Evolutionary conservation across 2,113 vertebrate genomes (phyloP).

Genomic region (Corythaeola cristata): DNA sequence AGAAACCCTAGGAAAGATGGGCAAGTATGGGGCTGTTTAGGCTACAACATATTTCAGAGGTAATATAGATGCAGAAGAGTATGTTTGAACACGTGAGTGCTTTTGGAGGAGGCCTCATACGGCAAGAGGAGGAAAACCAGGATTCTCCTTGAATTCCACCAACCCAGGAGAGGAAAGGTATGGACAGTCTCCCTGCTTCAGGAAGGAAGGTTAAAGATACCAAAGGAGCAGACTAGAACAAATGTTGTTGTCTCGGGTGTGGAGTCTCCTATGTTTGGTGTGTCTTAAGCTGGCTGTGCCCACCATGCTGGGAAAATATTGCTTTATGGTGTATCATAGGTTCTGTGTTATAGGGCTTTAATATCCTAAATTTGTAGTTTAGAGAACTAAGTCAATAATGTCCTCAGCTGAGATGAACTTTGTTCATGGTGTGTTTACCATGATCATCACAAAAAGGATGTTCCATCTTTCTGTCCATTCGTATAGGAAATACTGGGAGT

Average conservation of each 20-base stretch:
- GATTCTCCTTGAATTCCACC: background rate
- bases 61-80: background rate
- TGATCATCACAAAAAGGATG: rapidly evolving
- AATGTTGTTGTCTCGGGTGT: background rate
- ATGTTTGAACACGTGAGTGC: background rate
- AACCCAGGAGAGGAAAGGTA: background rate
- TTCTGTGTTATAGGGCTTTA: background rate
- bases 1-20: background rate
- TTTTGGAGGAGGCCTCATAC: background rate
- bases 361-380: background rate
- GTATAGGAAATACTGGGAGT: background rate
- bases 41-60: background rate
- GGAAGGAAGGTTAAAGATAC: background rate
- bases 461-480: background rate
- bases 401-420: background rate
- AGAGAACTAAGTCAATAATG: background rate
- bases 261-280: background rate
- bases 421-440: background rate
- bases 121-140: background rate
- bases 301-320: background rate
- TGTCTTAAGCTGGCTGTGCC: background rate
- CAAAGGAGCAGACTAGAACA: background rate
- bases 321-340: background rate
- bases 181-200: background rate
- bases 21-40: background rate